Conservation (phyloP, 2,113 vertebrate species). For the Centropus bengalensis region DNA sequence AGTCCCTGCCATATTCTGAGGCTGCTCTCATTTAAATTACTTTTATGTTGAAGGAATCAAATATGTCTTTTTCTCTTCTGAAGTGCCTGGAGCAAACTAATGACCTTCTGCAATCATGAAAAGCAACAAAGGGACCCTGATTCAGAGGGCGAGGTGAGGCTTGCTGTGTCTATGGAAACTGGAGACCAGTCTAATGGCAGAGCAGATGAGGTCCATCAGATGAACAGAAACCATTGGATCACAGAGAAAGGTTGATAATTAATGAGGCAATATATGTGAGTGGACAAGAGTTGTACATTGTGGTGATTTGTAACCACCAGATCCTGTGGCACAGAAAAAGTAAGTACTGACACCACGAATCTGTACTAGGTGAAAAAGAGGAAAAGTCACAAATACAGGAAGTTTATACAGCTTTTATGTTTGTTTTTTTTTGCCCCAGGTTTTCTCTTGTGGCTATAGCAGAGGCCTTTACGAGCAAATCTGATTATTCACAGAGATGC, state of each 20-base stretch:
- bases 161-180: slow-evolving; percentile 29
- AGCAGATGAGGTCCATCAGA: neutral
- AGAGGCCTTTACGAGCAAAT: neutral
- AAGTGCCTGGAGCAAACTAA: slow-evolving; percentile 7
- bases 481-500: neutral
- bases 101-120: neutral
- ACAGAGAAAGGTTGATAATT: neutral
- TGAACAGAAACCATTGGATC: neutral
- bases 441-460: neutral
- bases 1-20: neutral
- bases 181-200: neutral
- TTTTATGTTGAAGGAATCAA: neutral
- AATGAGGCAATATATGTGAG: neutral
- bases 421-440: accelerated
- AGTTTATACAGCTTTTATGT: neutral
- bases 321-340: neutral
- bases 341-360: neutral
- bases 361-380: neutral
- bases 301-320: neutral
- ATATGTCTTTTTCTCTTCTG: neutral
- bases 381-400: neutral
- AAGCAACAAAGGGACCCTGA: neutral
- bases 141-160: neutral
- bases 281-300: neutral
- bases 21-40: slow-evolving; percentile 4